phyloP scores from a whole-genome alignment of 2,888 invertebrate genomes.

The Oeneis ivallda region DNA sequence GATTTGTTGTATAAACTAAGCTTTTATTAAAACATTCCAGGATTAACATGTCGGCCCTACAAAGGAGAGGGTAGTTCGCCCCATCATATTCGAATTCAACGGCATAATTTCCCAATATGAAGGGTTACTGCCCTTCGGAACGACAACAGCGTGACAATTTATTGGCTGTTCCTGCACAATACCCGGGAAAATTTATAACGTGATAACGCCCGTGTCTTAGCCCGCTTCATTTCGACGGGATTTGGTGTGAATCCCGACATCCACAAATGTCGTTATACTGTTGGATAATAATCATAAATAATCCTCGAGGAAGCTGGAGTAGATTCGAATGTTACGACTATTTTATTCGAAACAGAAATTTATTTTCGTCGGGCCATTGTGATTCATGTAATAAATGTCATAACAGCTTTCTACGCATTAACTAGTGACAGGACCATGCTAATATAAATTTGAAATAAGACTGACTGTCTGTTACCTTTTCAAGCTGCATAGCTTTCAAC shows the following conservation, averaged over 20 bases:
- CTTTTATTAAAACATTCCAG: constrained; percentile 14
- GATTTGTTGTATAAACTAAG: neutral
- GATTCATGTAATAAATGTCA: constrained; percentile 7
- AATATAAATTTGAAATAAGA: too few species aligned
- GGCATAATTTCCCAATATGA: constrained; percentile 39
- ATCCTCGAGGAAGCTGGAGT: constrained; percentile 14
- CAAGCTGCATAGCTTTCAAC: too few species aligned
- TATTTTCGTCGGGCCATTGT: constrained; percentile 11
- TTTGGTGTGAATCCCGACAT: constrained; percentile 53
- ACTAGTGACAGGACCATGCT: too few species aligned
- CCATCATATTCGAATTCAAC: constrained; percentile 37
- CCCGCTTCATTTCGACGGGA: constrained; percentile 55
- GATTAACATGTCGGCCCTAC: constrained; percentile 24
- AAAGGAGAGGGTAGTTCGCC: constrained; percentile 30
- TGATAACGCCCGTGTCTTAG: constrained; percentile 69
- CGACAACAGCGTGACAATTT: constrained; percentile 69
- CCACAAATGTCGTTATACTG: constrained; percentile 31
- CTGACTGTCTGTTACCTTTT: too few species aligned
- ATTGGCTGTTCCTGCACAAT: constrained; percentile 74
- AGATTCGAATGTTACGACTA: constrained; percentile 11
- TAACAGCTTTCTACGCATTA: neutral
- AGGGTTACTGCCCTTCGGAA: constrained; percentile 45
- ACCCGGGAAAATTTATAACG: constrained; percentile 70
- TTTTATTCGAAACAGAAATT: constrained; percentile 13
- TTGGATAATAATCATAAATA: constrained; percentile 35